phyloP scores from a whole-genome alignment of 2,113 vertebrate genomes.

The Archilochus colubris region DNA sequence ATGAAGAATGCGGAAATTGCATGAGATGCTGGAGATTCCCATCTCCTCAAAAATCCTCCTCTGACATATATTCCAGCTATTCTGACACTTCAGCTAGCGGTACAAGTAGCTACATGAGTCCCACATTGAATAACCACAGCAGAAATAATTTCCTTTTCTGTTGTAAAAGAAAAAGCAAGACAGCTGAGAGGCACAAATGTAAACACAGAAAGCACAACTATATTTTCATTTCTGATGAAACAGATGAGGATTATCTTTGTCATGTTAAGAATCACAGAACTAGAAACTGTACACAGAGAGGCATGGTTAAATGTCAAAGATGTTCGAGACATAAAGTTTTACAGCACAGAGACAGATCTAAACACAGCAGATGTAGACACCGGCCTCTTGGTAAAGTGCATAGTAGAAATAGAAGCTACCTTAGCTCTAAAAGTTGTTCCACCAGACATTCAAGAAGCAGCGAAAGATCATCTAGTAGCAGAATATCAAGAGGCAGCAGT shows the following conservation, averaged over 20 bases:
- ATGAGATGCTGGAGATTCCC: conserved; percentile 40
- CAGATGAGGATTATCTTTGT: not conserved
- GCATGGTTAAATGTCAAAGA: conserved; percentile 43
- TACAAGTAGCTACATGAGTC: conserved; percentile 8
- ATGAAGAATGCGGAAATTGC: conserved; percentile 46
- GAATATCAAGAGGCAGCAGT: conserved; percentile 1
- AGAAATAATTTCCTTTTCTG: conserved; percentile 33
- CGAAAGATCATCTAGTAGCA: conserved; percentile 28
- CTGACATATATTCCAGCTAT: conserved; percentile 54
- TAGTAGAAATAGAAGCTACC: conserved; percentile 18
- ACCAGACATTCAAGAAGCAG: conserved; percentile 36
- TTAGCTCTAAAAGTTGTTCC: conserved; percentile 31
- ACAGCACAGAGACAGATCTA: conserved; percentile 74
- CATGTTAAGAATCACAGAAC: conserved; percentile 34
- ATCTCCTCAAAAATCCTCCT: conserved; percentile 54
- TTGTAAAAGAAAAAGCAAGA: conserved; percentile 60
- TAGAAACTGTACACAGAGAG: conserved; percentile 27
- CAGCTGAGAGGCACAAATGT: conserved; percentile 63
- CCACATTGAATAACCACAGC: conserved; percentile 9
- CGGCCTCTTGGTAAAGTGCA: not conserved
- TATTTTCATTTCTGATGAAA: conserved; percentile 54
- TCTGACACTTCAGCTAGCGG: conserved; percentile 52
- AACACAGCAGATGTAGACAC: conserved; percentile 45
- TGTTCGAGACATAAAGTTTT: conserved; percentile 71
- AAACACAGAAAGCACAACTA: conserved; percentile 72